A percentile compares a stretch with the other conserved stretches of the same genome.
Evolutionary conservation across 53 echinoderm and acorn worm species (phyloP).

Genomic region (Arbacia lixula): DNA sequence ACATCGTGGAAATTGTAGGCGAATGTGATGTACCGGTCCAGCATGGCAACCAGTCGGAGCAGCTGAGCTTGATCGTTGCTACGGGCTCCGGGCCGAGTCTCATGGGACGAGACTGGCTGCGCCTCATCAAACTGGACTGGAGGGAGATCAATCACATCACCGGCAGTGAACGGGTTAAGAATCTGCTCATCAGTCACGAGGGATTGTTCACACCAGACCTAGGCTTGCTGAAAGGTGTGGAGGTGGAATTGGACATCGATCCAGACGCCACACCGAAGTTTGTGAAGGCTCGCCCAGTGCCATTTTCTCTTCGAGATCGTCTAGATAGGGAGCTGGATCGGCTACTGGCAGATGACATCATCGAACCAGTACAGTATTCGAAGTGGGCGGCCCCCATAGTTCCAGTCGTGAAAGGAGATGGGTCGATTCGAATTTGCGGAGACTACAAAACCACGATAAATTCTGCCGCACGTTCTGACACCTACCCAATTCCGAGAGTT

Average conservation of each 20-base stretch:
- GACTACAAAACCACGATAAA: constrained; percentile 66
- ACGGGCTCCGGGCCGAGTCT: constrained; percentile 59
- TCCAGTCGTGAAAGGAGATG: constrained; percentile 52
- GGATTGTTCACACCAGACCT: constrained; percentile 34
- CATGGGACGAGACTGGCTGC: constrained; percentile 60
- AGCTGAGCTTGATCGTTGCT: constrained; percentile 13
- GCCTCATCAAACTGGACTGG: constrained; percentile 50
- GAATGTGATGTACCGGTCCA: constrained; percentile 8
- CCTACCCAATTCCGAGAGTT: constrained; percentile 50
- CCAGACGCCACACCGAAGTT: constrained; percentile 33
- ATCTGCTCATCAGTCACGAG: constrained; percentile 5
- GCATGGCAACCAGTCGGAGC: neutral
- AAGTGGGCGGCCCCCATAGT: constrained; percentile 64
- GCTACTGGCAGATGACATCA: constrained; percentile 34
- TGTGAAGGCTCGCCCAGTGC: constrained; percentile 49
- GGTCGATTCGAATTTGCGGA: constrained; percentile 52
- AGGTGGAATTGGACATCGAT: constrained; percentile 40
- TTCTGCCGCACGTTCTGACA: constrained; percentile 33
- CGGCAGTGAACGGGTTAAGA: neutral
- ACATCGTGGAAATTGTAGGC: constrained; percentile 26
- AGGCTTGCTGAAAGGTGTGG: constrained; percentile 28
- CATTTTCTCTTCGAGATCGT: constrained; percentile 38
- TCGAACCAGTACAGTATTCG: constrained; percentile 54
- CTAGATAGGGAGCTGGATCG: constrained; percentile 48
- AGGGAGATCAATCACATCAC: neutral